A percentile compares a stretch with the other conserved stretches of the same genome.
Evolutionary conservation across 2,888 invertebrate species (phyloP).

Genomic region (Tipula vernalis): DNA sequence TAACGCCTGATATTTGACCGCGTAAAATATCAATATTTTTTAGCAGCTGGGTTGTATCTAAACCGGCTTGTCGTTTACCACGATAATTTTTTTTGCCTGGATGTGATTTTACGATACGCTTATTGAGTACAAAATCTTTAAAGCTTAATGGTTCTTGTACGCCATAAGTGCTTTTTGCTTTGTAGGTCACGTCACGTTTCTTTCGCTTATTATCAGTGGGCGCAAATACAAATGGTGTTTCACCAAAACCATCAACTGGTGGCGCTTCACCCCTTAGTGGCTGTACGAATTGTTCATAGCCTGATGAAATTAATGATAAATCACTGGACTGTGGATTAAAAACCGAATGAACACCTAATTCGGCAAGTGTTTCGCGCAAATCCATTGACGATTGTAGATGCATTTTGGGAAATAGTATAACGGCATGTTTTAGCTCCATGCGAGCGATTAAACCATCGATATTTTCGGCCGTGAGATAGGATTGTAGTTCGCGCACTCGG

Average conservation of each 20-base stretch:
- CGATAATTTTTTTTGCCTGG: conserved; percentile 19
- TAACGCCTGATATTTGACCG: not conserved
- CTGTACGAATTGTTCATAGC: conserved; percentile 40
- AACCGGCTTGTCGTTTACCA: conserved; percentile 16
- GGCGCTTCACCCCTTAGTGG: not conserved
- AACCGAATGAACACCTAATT: conserved; percentile 47
- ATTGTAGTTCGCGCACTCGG: conserved; percentile 37
- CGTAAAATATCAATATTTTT: not conserved
- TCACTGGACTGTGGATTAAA: conserved; percentile 69
- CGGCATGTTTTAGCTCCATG: conserved; percentile 32
- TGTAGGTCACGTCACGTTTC: conserved; percentile 21
- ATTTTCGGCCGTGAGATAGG: conserved; percentile 32
- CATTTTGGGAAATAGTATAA: conserved; percentile 58
- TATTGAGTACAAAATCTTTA: conserved; percentile 21
- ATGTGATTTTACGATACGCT: conserved; percentile 25
- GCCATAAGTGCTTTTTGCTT: conserved; percentile 19
- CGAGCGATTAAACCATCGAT: conserved; percentile 33
- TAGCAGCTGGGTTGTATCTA: not conserved
- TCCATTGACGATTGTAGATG: conserved; percentile 46
- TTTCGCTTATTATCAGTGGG: not conserved
- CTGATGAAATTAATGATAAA: conserved; percentile 49
- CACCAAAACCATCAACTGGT: not conserved
- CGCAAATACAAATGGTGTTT: not conserved
- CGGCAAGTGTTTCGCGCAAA: conserved; percentile 41
- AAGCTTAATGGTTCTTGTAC: conserved; percentile 17